Evolutionary conservation across 2,113 vertebrate genomes (phyloP), one percentile per base, ranked within the genome.

Genomic region (Brachyistius frenatus): DNA sequence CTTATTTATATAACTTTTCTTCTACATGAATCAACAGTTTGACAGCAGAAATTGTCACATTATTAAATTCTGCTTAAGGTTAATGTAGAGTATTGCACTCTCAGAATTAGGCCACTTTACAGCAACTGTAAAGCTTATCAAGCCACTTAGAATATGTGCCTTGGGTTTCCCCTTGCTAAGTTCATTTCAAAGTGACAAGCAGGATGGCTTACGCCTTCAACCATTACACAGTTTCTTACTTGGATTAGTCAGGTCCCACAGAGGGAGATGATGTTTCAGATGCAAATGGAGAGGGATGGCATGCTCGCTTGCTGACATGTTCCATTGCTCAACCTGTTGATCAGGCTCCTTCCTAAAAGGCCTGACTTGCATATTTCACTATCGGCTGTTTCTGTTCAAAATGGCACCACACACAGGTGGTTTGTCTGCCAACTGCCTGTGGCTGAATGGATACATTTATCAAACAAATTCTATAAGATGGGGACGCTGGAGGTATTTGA

Each of bases 291-390:
- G 56, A 86, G 71, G 54, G 57, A 80, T 23, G 53, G 36, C 69
- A 57, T 4, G n/a, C 39, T 85, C 70, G 11, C 63, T 65, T 3
- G 37, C 76, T 87, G 79, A 86, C 85, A 81, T 75, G 77, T 86
- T 84, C 64, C 61, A 75, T 44, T 81, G 89, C 80, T 79, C 76
- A 90, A 93, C 91, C 89, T 87, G 92, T 88, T 90, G 62, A 86
- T 89, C 90, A 79, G 81, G 86, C 78, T 86, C 60, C 47, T 76
- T 46, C 77, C 72, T 60, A 65, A 73, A 76, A 76, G 70, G 53
- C 82, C 73, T 65, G 11, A 70, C 79, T 11, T 53, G 36, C 44
- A 58, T 67, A 57, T 77, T 81, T 87, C 64, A 80, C 67, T 66
- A 33, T 31, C 30, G 33, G 76, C 68, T 66, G 61, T 67, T 80